Conservation (phyloP, 2,113 vertebrate genomes). For the Scophthalmus maximus region DNA sequence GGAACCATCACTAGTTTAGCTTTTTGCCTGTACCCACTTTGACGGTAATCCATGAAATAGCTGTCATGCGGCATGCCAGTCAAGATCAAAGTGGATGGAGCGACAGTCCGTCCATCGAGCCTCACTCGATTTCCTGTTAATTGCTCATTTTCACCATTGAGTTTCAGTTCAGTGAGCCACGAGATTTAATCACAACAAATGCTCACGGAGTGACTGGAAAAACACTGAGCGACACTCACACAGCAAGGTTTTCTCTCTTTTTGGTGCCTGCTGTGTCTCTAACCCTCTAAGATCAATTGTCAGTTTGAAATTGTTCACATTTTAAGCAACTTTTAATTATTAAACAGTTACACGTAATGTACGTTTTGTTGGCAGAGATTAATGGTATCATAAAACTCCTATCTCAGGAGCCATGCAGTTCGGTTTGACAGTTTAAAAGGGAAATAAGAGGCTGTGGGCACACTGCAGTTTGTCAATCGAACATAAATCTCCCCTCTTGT, state of each 20-base stretch:
- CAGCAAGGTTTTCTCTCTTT: background rate
- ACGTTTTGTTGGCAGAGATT: background rate
- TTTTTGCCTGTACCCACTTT: no score
- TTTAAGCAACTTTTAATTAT: no score
- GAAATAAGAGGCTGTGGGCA: background rate
- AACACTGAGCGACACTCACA: background rate
- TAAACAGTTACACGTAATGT: no score
- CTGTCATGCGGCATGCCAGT: background rate
- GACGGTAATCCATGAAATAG: background rate
- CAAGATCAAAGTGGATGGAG: background rate
- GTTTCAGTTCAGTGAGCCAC: conserved; percentile 12
- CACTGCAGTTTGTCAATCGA: background rate
- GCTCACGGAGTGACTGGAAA: background rate
- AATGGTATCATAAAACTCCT: background rate
- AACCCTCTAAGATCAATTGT: no score
- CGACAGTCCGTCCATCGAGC: background rate
- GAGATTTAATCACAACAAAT: background rate
- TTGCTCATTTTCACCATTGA: background rate
- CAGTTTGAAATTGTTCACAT: no score
- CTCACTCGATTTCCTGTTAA: background rate
- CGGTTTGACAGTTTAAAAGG: background rate
- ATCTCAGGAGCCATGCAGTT: background rate
- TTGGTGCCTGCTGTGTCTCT: background rate
- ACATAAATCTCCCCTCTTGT: conserved; percentile 14
- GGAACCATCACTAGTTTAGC: no score